Evolutionary conservation across 2,888 invertebrate genomes (phyloP).

Genomic region (Scaptomyza polygonia): DNA sequence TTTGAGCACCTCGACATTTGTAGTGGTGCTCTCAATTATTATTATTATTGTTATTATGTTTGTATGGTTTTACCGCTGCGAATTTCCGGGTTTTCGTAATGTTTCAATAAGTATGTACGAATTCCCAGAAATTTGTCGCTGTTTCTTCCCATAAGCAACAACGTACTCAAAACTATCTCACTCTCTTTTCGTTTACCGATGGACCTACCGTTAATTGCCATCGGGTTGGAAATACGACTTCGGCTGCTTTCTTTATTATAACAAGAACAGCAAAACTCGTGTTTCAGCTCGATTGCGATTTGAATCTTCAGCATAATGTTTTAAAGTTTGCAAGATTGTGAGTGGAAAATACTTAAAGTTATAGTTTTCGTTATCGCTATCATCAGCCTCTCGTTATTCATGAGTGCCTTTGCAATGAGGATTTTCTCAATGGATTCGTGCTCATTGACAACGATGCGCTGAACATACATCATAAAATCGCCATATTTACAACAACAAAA

Average conservation of each 20-base stretch:
- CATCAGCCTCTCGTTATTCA: slow-evolving; percentile 44
- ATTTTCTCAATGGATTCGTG: slow-evolving; percentile 58
- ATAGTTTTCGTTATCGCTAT: slow-evolving; percentile 7
- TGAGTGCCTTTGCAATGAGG: slow-evolving; percentile 53
- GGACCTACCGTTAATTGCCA: slow-evolving; percentile 16
- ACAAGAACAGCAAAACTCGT: slow-evolving; percentile 47
- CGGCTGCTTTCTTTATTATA: slow-evolving; percentile 35
- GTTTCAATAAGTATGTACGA: slow-evolving; percentile 30
- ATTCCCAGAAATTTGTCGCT: slow-evolving; percentile 38
- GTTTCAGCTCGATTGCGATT: slow-evolving; percentile 38
- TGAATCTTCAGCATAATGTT: background rate
- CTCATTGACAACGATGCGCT: slow-evolving; percentile 49
- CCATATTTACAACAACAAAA: too few species aligned
- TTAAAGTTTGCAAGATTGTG: too few species aligned
- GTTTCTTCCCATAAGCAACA: slow-evolving; percentile 20
- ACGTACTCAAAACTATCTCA: background rate
- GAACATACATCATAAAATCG: slow-evolving; percentile 15
- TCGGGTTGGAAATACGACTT: slow-evolving; percentile 54
- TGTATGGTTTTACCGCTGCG: slow-evolving; percentile 25
- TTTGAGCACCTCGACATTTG: slow-evolving; percentile 25
- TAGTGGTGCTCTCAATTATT: slow-evolving; percentile 15
- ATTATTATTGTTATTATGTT: slow-evolving; percentile 39
- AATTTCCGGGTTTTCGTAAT: slow-evolving; percentile 36
- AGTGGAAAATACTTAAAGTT: background rate
- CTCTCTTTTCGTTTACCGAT: slow-evolving; percentile 7